Conservation (phyloP, 2,113 vertebrate genomes). For the Archilochus colubris region DNA sequence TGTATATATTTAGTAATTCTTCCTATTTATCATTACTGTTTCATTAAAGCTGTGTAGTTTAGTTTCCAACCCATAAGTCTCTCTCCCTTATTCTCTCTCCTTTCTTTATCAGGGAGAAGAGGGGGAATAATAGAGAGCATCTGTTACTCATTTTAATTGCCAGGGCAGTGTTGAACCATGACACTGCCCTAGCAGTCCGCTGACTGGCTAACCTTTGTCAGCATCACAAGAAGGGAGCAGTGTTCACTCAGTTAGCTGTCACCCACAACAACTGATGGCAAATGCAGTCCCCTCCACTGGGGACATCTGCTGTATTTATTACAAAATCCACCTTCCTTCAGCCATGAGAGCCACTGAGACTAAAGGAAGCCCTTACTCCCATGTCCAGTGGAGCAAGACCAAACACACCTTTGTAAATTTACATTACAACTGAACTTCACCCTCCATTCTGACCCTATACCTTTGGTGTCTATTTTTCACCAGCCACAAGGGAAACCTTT, state of each 20-base stretch:
- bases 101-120: too few relatives aligned
- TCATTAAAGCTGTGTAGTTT: too few relatives aligned
- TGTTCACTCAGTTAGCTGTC: not conserved
- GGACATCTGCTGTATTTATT: not conserved
- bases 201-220: not conserved
- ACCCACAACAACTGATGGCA: not conserved
- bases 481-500: not conserved
- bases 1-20: too few relatives aligned
- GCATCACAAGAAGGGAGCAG: not conserved
- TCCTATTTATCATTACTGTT: too few relatives aligned
- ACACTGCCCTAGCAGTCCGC: not conserved
- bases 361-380: not conserved
- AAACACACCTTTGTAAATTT: not conserved
- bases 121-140: too few relatives aligned
- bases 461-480: not conserved
- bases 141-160: too few relatives aligned
- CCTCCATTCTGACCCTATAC: not conserved
- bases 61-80: too few relatives aligned
- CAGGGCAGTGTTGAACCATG: too few relatives aligned
- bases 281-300: accelerated
- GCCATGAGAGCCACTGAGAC: not conserved
- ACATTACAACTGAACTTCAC: not conserved
- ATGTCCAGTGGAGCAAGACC: not conserved
- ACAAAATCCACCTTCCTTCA: not conserved
- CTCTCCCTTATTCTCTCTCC: too few relatives aligned